phyloP scores from a whole-genome alignment of 2,113 vertebrate genomes.

The Pithys albifrons region DNA sequence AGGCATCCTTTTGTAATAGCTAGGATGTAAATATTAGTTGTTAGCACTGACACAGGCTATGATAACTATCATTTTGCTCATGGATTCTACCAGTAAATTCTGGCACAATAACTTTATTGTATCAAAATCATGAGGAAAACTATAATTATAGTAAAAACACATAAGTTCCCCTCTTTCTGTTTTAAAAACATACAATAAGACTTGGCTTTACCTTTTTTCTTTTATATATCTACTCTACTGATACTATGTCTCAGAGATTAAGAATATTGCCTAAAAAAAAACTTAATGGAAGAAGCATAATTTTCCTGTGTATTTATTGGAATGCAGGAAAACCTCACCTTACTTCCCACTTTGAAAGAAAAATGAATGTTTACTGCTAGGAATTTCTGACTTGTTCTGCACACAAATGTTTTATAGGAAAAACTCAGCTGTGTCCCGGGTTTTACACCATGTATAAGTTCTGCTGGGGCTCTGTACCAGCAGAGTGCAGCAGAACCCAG shows the following conservation, averaged over 20 bases:
- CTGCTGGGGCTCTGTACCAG: neutral
- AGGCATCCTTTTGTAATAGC: neutral
- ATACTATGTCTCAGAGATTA: neutral
- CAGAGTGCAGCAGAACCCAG: conserved; percentile 58
- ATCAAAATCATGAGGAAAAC: neutral
- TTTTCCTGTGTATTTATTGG: neutral
- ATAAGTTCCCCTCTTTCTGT: neutral
- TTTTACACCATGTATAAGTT: neutral
- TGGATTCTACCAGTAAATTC: neutral
- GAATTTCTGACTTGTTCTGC: neutral
- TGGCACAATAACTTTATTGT: neutral
- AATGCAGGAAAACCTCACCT: neutral
- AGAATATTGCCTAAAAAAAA: neutral
- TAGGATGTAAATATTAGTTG: neutral
- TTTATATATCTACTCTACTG: neutral
- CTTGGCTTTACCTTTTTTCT: neutral
- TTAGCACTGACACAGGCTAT: neutral
- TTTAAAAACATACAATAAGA: neutral
- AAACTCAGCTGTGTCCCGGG: neutral
- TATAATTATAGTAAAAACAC: neutral
- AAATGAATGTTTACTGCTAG: neutral
- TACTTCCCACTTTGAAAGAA: neutral
- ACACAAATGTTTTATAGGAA: neutral
- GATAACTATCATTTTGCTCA: neutral
- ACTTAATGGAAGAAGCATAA: neutral